phyloP scores from a whole-genome alignment of 1,140 invertebrate species.

The Drosophila eugracilis region DNA sequence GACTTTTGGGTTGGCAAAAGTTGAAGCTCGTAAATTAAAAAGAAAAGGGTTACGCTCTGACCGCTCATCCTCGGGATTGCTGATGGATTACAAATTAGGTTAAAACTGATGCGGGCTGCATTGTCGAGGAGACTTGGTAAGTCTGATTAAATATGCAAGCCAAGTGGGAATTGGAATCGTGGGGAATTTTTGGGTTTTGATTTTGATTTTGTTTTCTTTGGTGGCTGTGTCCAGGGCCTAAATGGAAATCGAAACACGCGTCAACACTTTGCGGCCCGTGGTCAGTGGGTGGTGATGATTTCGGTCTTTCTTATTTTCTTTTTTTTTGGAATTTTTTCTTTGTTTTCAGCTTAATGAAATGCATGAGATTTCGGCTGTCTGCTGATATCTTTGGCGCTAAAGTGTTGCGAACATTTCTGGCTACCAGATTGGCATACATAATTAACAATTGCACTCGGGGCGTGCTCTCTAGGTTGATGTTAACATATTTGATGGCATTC shows the following conservation, averaged over 20 bases:
- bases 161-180: conserved; percentile 56
- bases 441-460: conserved; percentile 71
- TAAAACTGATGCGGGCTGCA: conserved; percentile 61
- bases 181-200: conserved; percentile 28
- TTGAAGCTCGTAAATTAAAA: conserved; percentile 59
- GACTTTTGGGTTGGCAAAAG: conserved; percentile 10
- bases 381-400: conserved; percentile 38
- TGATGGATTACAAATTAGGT: conserved; percentile 77
- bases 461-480: conserved; percentile 50
- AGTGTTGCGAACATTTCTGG: conserved; percentile 72
- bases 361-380: conserved; percentile 52
- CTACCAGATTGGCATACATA: conserved; percentile 75
- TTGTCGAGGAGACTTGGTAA: conserved; percentile 33
- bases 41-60: conserved; percentile 33
- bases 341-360: conserved; percentile 56
- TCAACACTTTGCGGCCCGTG: conserved; percentile 64
- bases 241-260: conserved; percentile 80
- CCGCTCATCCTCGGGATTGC: conserved; percentile 35
- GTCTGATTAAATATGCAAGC: conserved; percentile 71
- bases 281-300: conserved; percentile 24
- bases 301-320: conserved; percentile 1
- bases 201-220: conserved; percentile 7
- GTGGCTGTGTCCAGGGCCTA: conserved; percentile 39
- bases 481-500: conserved; percentile 24
- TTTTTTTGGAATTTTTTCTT: conserved; percentile 27